A percentile compares a stretch with the other conserved stretches of the same genome.
Evolutionary conservation across 2,797 vertebrate species (phyloP).

Genomic region (Argyrosomus regius): DNA sequence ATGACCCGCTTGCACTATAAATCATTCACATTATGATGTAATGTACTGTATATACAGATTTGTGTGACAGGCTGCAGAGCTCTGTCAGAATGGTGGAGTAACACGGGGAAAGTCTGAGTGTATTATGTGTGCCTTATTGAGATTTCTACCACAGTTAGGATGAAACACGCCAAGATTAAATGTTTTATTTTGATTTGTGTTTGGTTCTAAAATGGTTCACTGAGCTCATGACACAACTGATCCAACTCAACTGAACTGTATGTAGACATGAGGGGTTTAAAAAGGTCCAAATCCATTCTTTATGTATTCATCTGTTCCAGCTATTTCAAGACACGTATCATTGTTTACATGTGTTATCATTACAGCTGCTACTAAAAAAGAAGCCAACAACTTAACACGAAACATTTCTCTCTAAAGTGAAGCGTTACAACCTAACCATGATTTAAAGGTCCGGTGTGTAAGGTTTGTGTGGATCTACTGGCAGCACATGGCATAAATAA

Average conservation of each 20-base stretch:
- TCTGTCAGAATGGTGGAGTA: conserved; percentile 23
- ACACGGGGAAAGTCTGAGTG: conserved; percentile 12
- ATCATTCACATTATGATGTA: conserved; percentile 51
- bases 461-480: no score
- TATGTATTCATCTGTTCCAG: conserved; percentile 7
- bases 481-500: no score
- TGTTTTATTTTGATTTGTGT: conserved; percentile 29
- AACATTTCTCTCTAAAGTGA: background rate
- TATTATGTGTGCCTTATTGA: conserved; percentile 78
- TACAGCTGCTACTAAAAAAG: conserved; percentile 20
- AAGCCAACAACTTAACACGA: conserved; percentile 10
- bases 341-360: conserved; percentile 51
- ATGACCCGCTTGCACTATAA: conserved; percentile 63
- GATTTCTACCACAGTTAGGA: conserved; percentile 65
- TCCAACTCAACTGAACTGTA: background rate
- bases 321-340: conserved; percentile 30
- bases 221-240: conserved; percentile 21
- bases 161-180: conserved; percentile 62
- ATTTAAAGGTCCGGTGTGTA: no score
- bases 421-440: background rate
- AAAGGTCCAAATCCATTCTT: background rate
- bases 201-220: conserved; percentile 22
- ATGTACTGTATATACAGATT: conserved; percentile 51
- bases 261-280: background rate
- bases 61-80: conserved; percentile 25